These are phyloP conservation scores for Neomicropteryx cornuta DNA, from an alignment of 1,140 invertebrate genomes.

Conservation along the genomic window DNA sequence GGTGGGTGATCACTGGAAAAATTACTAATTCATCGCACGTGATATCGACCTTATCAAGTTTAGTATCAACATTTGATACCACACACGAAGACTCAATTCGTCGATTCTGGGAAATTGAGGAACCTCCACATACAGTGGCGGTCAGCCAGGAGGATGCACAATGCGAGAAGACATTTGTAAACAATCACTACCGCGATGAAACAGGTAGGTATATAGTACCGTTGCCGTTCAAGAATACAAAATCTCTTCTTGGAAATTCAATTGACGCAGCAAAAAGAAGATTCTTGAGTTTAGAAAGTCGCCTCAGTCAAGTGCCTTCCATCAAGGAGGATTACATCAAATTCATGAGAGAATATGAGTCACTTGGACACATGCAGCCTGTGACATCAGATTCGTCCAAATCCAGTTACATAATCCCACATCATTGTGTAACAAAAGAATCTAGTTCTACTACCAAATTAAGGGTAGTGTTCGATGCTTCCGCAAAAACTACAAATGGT, in stretches of 20 bases:
- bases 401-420: conserved; percentile 16
- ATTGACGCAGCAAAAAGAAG: conserved; percentile 10
- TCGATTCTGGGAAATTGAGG: conserved; percentile 19
- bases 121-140: conserved; percentile 7
- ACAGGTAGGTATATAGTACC: conserved; percentile 19
- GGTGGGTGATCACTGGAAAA: too few species aligned
- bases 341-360: conserved; percentile 20
- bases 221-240: conserved; percentile 18
- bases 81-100: not conserved
- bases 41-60: too few species aligned
- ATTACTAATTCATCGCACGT: too few species aligned
- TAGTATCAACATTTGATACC: too few species aligned
- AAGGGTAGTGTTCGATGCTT: conserved; percentile 25
- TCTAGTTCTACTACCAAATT: conserved; percentile 18
- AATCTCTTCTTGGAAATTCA: conserved; percentile 15
- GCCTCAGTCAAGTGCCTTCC: conserved; percentile 2
- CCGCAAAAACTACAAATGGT: conserved; percentile 14
- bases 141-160: conserved; percentile 13
- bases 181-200: conserved; percentile 8
- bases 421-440: conserved; percentile 8
- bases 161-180: conserved; percentile 16
- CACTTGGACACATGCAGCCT: conserved; percentile 17
- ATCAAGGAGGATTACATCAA: conserved; percentile 12
- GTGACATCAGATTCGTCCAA: not conserved
- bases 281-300: conserved; percentile 11